Evolutionary conservation across 2,113 vertebrate species (phyloP).

Genomic region (Eubucco bourcierii): DNA sequence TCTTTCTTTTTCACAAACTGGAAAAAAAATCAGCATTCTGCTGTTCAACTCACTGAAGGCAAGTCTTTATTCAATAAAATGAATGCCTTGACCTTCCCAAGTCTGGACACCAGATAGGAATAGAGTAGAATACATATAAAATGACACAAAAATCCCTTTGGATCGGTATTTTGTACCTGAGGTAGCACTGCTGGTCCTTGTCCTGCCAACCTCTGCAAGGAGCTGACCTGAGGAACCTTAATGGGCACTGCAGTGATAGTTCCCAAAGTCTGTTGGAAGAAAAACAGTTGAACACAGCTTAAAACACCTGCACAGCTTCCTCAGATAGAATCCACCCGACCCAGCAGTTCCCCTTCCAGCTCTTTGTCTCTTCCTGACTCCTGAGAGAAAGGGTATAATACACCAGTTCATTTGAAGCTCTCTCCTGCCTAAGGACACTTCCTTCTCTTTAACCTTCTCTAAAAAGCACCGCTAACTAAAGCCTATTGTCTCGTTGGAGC

Average conservation of each 20-base stretch:
- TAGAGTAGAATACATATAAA: background rate
- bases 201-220: slow-evolving; percentile 94
- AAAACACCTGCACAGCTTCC: slow-evolving; percentile 6
- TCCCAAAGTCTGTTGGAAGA: slow-evolving; percentile 86
- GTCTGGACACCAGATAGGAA: background rate
- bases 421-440: background rate
- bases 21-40: background rate
- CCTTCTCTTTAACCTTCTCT: background rate
- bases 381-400: background rate
- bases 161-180: slow-evolving; percentile 83
- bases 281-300: slow-evolving; percentile 49
- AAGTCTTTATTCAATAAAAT: background rate
- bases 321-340: background rate
- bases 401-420: background rate
- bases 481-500: background rate
- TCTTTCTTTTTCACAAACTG: background rate
- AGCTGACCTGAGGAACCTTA: slow-evolving; percentile 98
- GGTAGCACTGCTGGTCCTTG: slow-evolving; percentile 94
- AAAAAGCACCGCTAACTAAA: background rate
- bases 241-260: slow-evolving; percentile 90
- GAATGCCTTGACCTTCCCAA: background rate
- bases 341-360: background rate
- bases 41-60: background rate
- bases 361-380: background rate
- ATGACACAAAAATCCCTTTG: background rate